These are phyloP conservation scores for Helicoverpa assulta DNA, from an alignment of 2,888 invertebrate genomes.

Conservation along the genomic window DNA sequence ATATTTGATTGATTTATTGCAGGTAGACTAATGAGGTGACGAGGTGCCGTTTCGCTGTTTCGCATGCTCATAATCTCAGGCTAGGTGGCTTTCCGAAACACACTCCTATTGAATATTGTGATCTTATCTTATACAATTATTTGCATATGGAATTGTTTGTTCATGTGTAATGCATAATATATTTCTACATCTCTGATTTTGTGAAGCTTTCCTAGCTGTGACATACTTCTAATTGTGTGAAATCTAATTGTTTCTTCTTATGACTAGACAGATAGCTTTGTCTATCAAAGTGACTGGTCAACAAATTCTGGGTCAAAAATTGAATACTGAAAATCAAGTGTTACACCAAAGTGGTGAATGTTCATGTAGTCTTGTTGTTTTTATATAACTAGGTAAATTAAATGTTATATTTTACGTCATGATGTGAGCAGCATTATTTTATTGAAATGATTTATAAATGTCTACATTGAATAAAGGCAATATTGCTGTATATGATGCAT, in stretches of 20 bases:
- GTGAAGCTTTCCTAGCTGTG: constrained; percentile 66
- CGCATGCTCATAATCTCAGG: constrained; percentile 74
- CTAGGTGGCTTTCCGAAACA: constrained; percentile 71
- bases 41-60: constrained; percentile 63
- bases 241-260: constrained; percentile 48
- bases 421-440: constrained; percentile 51
- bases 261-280: constrained; percentile 36
- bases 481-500: constrained; percentile 22
- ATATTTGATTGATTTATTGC: constrained; percentile 59
- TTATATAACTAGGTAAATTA: constrained; percentile 63
- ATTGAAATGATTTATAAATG: constrained; percentile 51
- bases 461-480: constrained; percentile 53
- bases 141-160: constrained; percentile 57
- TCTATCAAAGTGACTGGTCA: constrained; percentile 34
- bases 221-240: constrained; percentile 50
- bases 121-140: constrained; percentile 51
- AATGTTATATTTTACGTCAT: constrained; percentile 60
- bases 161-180: constrained; percentile 66
- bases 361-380: constrained; percentile 57
- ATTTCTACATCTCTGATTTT: constrained; percentile 59
- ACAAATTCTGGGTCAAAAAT: constrained; percentile 35
- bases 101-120: constrained; percentile 60
- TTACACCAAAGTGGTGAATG: constrained; percentile 39
- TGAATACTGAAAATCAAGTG: constrained; percentile 40
- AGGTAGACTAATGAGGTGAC: constrained; percentile 77